These are phyloP conservation scores for Helostoma temminkii DNA, from an alignment of 2,797 vertebrate species.

Conservation along the genomic window DNA sequence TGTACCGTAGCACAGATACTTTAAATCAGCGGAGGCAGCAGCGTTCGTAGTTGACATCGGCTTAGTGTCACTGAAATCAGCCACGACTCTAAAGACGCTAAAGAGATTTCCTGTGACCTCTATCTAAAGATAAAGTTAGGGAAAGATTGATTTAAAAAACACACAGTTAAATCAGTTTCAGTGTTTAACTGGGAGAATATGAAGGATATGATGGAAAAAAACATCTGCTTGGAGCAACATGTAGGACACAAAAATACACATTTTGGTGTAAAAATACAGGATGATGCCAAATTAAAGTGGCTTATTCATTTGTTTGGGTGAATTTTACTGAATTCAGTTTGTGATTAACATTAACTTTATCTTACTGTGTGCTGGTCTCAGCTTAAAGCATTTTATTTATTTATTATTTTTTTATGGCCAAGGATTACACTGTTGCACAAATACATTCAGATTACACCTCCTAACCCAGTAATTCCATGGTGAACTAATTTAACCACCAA, in stretches of 20 bases:
- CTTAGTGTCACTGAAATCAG: constrained; percentile 69
- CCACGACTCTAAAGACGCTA: constrained; percentile 60
- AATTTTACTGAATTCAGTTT: too few relatives aligned
- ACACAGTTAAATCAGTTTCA: constrained; percentile 22
- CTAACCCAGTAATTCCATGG: too few relatives aligned
- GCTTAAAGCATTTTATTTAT: too few relatives aligned
- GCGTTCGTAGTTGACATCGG: constrained; percentile 32
- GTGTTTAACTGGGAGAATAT: not conserved
- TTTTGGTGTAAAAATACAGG: too few relatives aligned
- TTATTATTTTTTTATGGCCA: too few relatives aligned
- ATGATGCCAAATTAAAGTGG: too few relatives aligned
- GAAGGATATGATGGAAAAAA: not conserved
- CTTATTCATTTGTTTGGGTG: too few relatives aligned
- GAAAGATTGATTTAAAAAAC: constrained; percentile 24
- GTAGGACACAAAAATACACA: not conserved
- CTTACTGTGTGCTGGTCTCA: too few relatives aligned
- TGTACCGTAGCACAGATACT: not conserved
- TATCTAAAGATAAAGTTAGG: constrained; percentile 56
- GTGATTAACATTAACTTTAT: too few relatives aligned
- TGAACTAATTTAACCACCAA: too few relatives aligned
- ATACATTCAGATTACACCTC: too few relatives aligned
- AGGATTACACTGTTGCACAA: too few relatives aligned
- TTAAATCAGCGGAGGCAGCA: constrained; percentile 1
- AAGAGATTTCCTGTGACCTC: constrained; percentile 78
- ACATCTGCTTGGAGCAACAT: not conserved